Evolutionary conservation across 2,113 vertebrate genomes (phyloP), one percentile per base, ranked within the genome.

Genomic region (Herpetotheres cachinnans): DNA sequence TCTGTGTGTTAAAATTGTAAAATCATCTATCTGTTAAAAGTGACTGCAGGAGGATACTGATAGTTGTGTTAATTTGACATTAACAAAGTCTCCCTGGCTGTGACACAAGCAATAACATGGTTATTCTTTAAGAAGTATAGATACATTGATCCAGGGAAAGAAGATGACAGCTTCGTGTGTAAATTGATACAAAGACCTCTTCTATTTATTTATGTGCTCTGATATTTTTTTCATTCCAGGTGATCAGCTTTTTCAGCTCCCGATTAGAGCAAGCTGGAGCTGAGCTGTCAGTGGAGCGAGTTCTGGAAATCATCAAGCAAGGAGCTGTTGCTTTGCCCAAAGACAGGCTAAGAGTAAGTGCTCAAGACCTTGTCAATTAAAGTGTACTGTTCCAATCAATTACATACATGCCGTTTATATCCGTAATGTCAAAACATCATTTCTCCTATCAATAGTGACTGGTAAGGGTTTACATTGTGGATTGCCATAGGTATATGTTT

Each of bases 261-360:
- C 98, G 99, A 58, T 97, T 99, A 83, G 99, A 99, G 55, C 99
- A 99, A 93, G 99, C 99, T 74, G 99, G 99, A 93, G 98, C 99
- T 66, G 99, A 99, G 96, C 98, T 99, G 94, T 99, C 99, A 4
- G 99, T 99, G 38, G 99, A 99, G 87, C 96, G 98, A 59, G 99
- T 99, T 93, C 99, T 99, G 96, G 99, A 99, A 96, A 99, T 99
- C 97, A 99, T 99, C 98, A 99, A 99, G 96, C 99, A 99, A 97
- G 99, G 99, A 89, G 98, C 99, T 13, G 99, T 99, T 56, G 99
- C 99, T 4, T 98, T 99, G 90, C 99, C 99, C 94, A 99, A 99
- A 97, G 99, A 99, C 98, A 98, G 99, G 62, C 98, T 99, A 63
- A 99, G 99, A 98, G 99, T 99, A 98, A 98, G 98, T 94, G 49